Evolutionary conservation across 2,888 invertebrate species (phyloP).

Genomic region (Sthenelais limicola): DNA sequence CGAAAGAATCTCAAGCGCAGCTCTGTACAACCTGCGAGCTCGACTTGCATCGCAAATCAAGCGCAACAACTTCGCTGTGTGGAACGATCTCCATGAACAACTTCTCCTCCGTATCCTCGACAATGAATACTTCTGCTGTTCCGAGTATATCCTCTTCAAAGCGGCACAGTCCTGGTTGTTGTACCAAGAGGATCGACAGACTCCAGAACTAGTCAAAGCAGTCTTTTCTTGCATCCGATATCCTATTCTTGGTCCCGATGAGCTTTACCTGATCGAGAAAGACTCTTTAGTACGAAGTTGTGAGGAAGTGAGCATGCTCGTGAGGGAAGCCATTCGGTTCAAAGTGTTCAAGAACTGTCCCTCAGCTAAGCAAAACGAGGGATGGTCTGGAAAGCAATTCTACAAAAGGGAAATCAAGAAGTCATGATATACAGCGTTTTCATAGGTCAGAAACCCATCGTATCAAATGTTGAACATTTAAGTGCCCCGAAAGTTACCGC

Average conservation of each 20-base stretch:
- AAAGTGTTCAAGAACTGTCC: conserved; percentile 46
- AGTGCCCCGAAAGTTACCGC: no score
- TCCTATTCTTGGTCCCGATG: conserved; percentile 42
- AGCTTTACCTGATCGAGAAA: conserved; percentile 49
- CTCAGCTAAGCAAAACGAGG: conserved; percentile 29
- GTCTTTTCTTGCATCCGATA: conserved; percentile 47
- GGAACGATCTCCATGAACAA: conserved; percentile 47
- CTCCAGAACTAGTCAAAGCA: not conserved
- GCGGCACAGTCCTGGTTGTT: conserved; percentile 49
- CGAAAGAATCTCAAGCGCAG: conserved; percentile 45
- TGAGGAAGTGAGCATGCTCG: conserved; percentile 10
- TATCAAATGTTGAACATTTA: no score
- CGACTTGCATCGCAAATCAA: conserved; percentile 49
- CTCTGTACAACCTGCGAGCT: conserved; percentile 51
- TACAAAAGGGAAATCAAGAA: conserved; percentile 41
- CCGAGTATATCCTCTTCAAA: conserved; percentile 48
- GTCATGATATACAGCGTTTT: conserved; percentile 11
- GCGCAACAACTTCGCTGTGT: conserved; percentile 46
- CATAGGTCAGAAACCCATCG: no score
- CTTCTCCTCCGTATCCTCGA: conserved; percentile 46
- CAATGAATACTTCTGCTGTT: conserved; percentile 48
- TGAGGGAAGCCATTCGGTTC: conserved; percentile 48
- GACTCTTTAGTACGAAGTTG: conserved; percentile 42
- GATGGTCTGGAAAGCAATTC: conserved; percentile 47
- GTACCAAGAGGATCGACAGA: not conserved